phyloP scores from a whole-genome alignment of 1,140 invertebrate species.

The Heliconius congener region DNA sequence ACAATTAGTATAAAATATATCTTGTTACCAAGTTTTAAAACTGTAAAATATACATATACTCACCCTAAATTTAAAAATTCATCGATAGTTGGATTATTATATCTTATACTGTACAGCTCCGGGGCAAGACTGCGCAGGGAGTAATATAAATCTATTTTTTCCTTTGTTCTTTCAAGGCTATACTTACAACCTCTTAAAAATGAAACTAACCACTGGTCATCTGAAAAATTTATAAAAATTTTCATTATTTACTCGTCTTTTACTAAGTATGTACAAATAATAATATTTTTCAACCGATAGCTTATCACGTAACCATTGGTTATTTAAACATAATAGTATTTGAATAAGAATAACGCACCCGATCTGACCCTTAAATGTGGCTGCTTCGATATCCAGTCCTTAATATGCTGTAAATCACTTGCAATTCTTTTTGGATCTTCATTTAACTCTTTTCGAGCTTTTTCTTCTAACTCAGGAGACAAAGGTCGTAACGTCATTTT shows the following conservation, averaged over 20 bases:
- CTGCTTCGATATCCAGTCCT: slow-evolving; percentile 85
- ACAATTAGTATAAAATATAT: too few relatives aligned
- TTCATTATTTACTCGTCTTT: too few relatives aligned
- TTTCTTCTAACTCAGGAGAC: slow-evolving; percentile 72
- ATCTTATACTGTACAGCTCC: slow-evolving; percentile 67
- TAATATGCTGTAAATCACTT: slow-evolving; percentile 82
- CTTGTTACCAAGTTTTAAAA: too few relatives aligned
- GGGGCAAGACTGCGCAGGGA: slow-evolving; percentile 82
- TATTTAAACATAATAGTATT: not conserved
- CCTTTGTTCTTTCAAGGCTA: slow-evolving; percentile 85
- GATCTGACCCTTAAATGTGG: slow-evolving; percentile 80
- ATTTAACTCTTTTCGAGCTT: slow-evolving; percentile 82
- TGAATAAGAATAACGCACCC: slow-evolving; percentile 44
- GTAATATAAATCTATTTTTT: slow-evolving; percentile 85
- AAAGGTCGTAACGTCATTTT: slow-evolving; percentile 72
- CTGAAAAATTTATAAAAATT: slow-evolving; percentile 42
- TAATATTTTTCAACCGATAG: too few relatives aligned
- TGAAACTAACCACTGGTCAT: slow-evolving; percentile 83
- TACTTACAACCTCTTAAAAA: slow-evolving; percentile 86
- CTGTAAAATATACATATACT: slow-evolving; percentile 16
- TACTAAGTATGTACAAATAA: too few relatives aligned
- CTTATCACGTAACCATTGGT: slow-evolving; percentile 40
- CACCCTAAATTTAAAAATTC: slow-evolving; percentile 71
- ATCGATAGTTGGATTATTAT: slow-evolving; percentile 59
- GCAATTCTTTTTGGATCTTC: slow-evolving; percentile 82